phyloP scores from a whole-genome alignment of 64 coral and sea anemone species.

The Cladopsammia gracilis region DNA sequence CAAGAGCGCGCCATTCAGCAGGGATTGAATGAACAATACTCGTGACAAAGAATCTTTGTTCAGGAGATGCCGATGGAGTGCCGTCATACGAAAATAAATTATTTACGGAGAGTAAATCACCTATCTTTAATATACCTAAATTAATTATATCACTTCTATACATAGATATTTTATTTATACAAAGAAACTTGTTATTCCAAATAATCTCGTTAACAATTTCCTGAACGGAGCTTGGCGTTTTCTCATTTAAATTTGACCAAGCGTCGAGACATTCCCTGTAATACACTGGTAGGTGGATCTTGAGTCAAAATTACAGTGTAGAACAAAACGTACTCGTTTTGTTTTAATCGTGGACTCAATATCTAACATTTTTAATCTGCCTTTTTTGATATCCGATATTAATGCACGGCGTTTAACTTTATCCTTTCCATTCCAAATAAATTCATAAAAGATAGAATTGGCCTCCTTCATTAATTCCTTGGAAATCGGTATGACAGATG shows the following conservation, averaged over 20 bases:
- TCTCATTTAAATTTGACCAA: conserved; percentile 29
- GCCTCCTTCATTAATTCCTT: conserved; percentile 20
- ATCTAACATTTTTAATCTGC: conserved; percentile 31
- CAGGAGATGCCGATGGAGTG: not conserved
- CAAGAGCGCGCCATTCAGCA: not conserved
- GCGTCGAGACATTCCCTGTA: conserved; percentile 18
- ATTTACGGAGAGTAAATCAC: not conserved
- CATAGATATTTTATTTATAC: not conserved
- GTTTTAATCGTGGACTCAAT: conserved; percentile 24
- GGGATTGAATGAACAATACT: not conserved
- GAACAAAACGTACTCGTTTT: conserved; percentile 1
- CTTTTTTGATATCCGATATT: not conserved
- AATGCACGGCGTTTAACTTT: not conserved
- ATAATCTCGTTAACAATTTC: not conserved
- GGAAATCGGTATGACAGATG: not conserved
- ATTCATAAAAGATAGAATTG: not conserved
- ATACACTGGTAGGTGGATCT: conserved; percentile 18
- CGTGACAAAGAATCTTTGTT: not conserved
- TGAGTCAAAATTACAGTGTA: conserved; percentile 30
- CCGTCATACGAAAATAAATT: not conserved
- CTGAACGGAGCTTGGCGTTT: not conserved
- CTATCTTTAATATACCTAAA: not conserved
- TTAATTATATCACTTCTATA: not conserved
- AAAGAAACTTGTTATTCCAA: not conserved
- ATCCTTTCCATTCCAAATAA: not conserved